Conservation (phyloP, 2,113 vertebrate genomes). For the Gobio gobio region DNA sequence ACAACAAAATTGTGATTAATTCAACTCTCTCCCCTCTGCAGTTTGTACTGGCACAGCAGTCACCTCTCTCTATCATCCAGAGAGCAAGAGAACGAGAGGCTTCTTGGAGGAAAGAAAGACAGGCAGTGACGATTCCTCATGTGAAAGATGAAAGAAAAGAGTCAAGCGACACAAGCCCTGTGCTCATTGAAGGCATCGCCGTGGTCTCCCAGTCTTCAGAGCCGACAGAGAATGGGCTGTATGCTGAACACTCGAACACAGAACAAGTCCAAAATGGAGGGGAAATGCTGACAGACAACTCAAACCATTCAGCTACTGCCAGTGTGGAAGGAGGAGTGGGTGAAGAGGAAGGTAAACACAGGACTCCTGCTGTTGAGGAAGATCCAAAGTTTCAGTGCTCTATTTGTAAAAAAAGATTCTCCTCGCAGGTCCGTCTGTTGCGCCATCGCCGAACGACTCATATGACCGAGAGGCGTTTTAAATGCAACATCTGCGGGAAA, state of each 20-base stretch:
- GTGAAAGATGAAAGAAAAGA: constrained; percentile 55
- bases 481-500: constrained; percentile 83
- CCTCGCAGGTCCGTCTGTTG: constrained; percentile 78
- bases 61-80: constrained; percentile 53
- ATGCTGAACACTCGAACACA: background rate
- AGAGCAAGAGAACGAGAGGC: constrained; percentile 65
- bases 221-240: constrained; percentile 47
- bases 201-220: constrained; percentile 27
- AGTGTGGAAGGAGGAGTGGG: background rate
- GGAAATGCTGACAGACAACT: background rate
- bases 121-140: constrained; percentile 12
- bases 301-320: background rate
- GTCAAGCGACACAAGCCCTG: constrained; percentile 49
- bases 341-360: background rate
- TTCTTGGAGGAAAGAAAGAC: constrained; percentile 46
- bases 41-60: constrained; percentile 42
- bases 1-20: background rate
- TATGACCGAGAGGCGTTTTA: constrained; percentile 77
- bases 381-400: constrained; percentile 74
- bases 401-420: constrained; percentile 79
- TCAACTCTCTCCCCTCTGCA: constrained; percentile 1
- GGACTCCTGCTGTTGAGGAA: constrained; percentile 12
- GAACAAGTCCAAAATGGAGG: constrained; percentile 31
- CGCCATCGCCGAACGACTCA: constrained; percentile 81
- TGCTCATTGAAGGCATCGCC: constrained; percentile 37